A percentile compares a stretch with the other conserved stretches of the same genome.
These are phyloP conservation scores for Eulimnadia texana DNA, from an alignment of 1,140 invertebrate genomes.

Conservation along the genomic window DNA sequence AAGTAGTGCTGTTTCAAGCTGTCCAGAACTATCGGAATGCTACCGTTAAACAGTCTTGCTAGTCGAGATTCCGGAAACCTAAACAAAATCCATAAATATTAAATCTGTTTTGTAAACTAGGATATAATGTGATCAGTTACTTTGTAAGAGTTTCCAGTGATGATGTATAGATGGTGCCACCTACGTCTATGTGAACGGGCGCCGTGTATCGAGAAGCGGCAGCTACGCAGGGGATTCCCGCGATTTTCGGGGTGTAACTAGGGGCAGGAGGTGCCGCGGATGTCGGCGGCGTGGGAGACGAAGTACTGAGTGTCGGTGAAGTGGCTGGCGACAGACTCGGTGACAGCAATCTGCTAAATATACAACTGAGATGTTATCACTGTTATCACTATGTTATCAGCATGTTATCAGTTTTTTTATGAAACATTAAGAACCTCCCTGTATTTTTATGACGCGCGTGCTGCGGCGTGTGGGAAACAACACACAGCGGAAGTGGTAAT, in stretches of 20 bases:
- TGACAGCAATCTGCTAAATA: slow-evolving; percentile 41
- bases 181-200: slow-evolving; percentile 93
- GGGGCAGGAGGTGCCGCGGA: slow-evolving; percentile 6
- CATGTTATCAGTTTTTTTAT: no score
- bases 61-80: slow-evolving; percentile 85
- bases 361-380: no score
- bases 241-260: slow-evolving; percentile 41
- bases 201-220: slow-evolving; percentile 81
- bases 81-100: slow-evolving; percentile 19
- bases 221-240: slow-evolving; percentile 81
- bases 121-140: slow-evolving; percentile 41
- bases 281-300: slow-evolving; percentile 41
- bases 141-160: slow-evolving; percentile 88
- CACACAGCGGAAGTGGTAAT: not conserved
- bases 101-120: not conserved
- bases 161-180: slow-evolving; percentile 90
- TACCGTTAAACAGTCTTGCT: slow-evolving; percentile 89
- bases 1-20: slow-evolving; percentile 96
- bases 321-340: slow-evolving; percentile 48
- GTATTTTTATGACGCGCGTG: no score
- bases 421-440: no score
- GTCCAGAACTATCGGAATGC: slow-evolving; percentile 88
- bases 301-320: slow-evolving; percentile 48
- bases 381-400: no score
- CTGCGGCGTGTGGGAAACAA: not conserved